phyloP scores from a whole-genome alignment of 2,888 invertebrate species.

The Archips crataeganus region DNA sequence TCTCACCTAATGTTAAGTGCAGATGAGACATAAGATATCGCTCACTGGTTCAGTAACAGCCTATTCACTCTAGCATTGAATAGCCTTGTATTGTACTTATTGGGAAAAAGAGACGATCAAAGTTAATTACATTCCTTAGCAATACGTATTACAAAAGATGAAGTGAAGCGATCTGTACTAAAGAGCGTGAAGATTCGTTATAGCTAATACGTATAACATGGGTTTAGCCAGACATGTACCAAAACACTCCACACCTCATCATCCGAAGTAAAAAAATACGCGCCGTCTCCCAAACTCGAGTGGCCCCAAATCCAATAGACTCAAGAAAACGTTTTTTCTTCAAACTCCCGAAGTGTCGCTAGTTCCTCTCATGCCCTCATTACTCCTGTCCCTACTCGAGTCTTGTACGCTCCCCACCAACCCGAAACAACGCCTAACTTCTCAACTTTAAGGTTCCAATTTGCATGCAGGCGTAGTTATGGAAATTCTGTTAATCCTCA shows the following conservation, averaged over 20 bases:
- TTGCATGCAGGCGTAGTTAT: neutral
- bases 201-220: too few species aligned
- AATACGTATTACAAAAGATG: too few species aligned
- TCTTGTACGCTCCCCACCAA: neutral
- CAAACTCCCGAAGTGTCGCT: conserved; percentile 28
- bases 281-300: neutral
- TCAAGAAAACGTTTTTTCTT: conserved; percentile 13
- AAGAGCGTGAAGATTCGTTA: too few species aligned
- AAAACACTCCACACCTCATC: neutral
- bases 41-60: too few species aligned
- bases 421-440: neutral
- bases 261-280: neutral
- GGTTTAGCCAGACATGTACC: too few species aligned
- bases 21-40: too few species aligned
- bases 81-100: too few species aligned
- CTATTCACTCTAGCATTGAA: too few species aligned
- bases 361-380: conserved; percentile 35
- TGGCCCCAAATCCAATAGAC: conserved; percentile 1
- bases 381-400: conserved; percentile 29
- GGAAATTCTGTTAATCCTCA: conserved; percentile 31
- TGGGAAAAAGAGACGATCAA: too few species aligned
- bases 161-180: too few species aligned
- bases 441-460: neutral
- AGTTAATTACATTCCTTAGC: too few species aligned
- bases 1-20: too few species aligned